Evolutionary conservation across 2,797 vertebrate species (phyloP), one percentile per base, ranked within the genome.

Genomic region (Scyliorhinus canicula): DNA sequence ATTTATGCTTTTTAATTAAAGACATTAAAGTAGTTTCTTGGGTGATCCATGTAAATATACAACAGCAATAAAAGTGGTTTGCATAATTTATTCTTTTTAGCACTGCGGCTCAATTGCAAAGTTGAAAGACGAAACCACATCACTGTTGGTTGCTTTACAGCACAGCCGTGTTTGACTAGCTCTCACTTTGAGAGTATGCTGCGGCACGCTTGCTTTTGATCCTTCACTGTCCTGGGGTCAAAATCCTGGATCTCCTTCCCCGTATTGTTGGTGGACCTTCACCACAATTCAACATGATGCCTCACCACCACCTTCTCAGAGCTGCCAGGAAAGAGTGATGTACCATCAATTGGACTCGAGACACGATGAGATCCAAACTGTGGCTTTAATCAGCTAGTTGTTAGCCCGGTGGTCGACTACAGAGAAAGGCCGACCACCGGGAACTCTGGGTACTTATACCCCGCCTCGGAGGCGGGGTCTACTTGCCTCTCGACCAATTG

Each of bases 1-100:
- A n/a, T 94, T 71, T 94, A 55, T 55, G 67, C 93, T 74, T 94
- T 71, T 74, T 74, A 74, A 94, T 52, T 94, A 94, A 94, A 52
- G 47, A 60, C 26, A 26, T 91, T 60, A 65, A 44, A 65, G 65
- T 65, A 57, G 19, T 44, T 63, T 47, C 14, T 60, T 88, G 67
- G 31, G 93, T 19, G 44, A 52, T 52, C 44, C 93, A 19, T 52
- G 93, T 94, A 74, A 93, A 11, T 31, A 52, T 31, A 52, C 28
- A 50, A 35, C 4, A 52, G 47, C 47, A 71, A 93, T 35, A 69
- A 71, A 93, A 69, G 50, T 94, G 93, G 2, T 94, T 94, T 55
- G 47, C 12, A 74, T 94, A 74, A 74, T 94, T 94, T 94, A 74
- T 55, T 74, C 67, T 6, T 74, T 55, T 71, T 28, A n/a, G 11